Evolutionary conservation across 2,888 invertebrate species (phyloP).

Genomic region (Sarcophaga carnaria): DNA sequence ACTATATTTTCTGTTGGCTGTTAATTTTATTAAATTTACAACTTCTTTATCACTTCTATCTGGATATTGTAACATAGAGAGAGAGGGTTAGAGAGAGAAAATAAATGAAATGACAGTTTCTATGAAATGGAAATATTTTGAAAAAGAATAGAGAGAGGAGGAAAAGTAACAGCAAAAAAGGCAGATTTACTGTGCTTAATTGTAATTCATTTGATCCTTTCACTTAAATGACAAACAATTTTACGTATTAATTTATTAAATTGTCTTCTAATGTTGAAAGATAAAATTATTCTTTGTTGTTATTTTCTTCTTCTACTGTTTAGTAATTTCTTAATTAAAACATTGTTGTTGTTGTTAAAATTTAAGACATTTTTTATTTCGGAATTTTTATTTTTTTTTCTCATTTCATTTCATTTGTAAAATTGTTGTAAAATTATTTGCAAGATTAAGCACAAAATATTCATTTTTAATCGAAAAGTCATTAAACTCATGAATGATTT

Average conservation of each 20-base stretch:
- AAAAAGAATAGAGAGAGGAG: not conserved
- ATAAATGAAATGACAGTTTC: not conserved
- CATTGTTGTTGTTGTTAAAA: too few relatives aligned
- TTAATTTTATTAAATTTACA: conserved; percentile 51
- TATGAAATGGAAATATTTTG: conserved; percentile 4
- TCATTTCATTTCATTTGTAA: too few relatives aligned
- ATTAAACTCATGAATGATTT: too few relatives aligned
- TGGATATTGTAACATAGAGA: not conserved
- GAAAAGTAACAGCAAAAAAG: not conserved
- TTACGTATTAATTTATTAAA: not conserved
- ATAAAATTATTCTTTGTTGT: not conserved
- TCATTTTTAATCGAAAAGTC: too few relatives aligned
- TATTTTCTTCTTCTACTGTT: too few relatives aligned
- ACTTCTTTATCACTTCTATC: not conserved
- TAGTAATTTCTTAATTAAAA: too few relatives aligned
- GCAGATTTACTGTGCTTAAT: conserved; percentile 16
- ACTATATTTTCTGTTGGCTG: not conserved
- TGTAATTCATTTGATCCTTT: conserved; percentile 17
- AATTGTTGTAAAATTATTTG: too few relatives aligned
- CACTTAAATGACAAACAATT: conserved; percentile 9
- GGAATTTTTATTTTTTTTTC: too few relatives aligned
- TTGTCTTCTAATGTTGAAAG: not conserved
- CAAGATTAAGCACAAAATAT: too few relatives aligned
- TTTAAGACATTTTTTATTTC: too few relatives aligned
- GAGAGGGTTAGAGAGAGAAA: not conserved